Evolutionary conservation across 2,797 vertebrate genomes (phyloP).

Genomic region (Vespertilio murinus): DNA sequence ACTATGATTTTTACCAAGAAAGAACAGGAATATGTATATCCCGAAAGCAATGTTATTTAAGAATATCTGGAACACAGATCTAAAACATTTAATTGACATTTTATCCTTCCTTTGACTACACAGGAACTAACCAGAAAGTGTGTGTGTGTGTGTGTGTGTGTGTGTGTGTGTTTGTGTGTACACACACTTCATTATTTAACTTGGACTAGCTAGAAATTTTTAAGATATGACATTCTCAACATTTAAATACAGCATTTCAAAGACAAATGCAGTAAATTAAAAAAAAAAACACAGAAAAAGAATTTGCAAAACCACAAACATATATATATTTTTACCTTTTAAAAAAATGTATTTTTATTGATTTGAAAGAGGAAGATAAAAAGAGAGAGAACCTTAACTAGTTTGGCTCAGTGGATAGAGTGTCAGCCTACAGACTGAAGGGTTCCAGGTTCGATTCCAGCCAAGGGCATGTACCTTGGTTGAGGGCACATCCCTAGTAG

Average conservation of each 20-base stretch:
- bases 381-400: too few relatives aligned
- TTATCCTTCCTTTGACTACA: slow-evolving; percentile 20
- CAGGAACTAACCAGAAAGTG: slow-evolving; percentile 1
- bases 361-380: too few relatives aligned
- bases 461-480: too few relatives aligned
- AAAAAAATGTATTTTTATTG: too few relatives aligned
- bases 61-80: background rate
- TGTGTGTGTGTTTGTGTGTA: too few relatives aligned
- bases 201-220: background rate
- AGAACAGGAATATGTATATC: background rate
- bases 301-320: background rate
- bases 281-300: slow-evolving; percentile 29
- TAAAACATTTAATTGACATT: slow-evolving; percentile 30
- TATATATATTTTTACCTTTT: background rate
- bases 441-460: too few relatives aligned
- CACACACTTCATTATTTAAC: background rate
- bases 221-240: background rate
- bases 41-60: slow-evolving; percentile 31
- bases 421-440: too few relatives aligned
- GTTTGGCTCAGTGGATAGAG: too few relatives aligned
- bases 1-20: background rate
- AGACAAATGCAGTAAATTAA: background rate
- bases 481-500: too few relatives aligned
- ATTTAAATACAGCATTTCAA: slow-evolving; percentile 34
- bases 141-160: too few relatives aligned